phyloP scores from a whole-genome alignment of 2,797 vertebrate species.

The Enoplosus armatus region DNA sequence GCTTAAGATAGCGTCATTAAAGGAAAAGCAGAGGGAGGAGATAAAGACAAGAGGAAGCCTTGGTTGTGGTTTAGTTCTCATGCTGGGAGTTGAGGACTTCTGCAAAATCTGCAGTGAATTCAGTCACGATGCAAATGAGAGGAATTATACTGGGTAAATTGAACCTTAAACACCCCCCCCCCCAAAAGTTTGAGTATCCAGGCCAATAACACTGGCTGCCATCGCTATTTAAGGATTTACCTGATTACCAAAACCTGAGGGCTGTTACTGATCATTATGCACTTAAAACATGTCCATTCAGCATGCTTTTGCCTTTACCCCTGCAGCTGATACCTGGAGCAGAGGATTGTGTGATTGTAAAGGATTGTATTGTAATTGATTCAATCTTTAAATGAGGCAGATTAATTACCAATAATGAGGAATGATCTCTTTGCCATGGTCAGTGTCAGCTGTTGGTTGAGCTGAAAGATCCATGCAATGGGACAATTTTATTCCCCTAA shows the following conservation, averaged over 20 bases:
- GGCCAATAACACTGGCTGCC: background rate
- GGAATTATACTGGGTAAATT: background rate
- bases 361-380: background rate
- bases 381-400: background rate
- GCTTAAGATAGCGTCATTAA: background rate
- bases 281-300: background rate
- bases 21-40: background rate
- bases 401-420: background rate
- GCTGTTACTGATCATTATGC: background rate
- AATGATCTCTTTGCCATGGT: background rate
- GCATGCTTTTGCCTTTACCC: background rate
- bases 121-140: conserved; percentile 7
- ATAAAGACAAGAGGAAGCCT: background rate
- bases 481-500: background rate
- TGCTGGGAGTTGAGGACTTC: background rate
- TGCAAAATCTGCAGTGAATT: conserved; percentile 3
- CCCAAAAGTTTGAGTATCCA: conserved; percentile 1
- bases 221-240: background rate
- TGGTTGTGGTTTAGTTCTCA: background rate
- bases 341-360: background rate
- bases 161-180: background rate
- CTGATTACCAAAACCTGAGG: background rate
- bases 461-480: background rate
- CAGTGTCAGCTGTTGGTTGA: background rate
- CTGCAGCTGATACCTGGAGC: background rate